A percentile compares a stretch with the other conserved stretches of the same genome.
Conservation (phyloP, 2,113 vertebrate genomes). For the Axis porcinus region DNA sequence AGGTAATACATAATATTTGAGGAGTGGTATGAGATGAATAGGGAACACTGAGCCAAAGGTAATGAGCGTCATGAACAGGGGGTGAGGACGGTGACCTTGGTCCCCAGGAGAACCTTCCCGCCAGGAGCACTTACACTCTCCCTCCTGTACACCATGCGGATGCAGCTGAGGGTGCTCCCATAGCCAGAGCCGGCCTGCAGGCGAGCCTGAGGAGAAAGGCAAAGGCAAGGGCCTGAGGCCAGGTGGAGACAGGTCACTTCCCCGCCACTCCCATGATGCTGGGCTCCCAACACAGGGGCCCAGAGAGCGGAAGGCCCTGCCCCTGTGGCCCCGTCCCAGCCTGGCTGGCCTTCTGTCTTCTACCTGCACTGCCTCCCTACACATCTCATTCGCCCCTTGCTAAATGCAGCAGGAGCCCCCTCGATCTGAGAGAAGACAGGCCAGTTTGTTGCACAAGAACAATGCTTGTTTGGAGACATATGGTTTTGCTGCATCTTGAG, state of each 20-base stretch:
- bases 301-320: background rate
- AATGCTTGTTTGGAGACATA: no score
- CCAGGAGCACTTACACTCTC: slow-evolving; percentile 77
- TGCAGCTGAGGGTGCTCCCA: slow-evolving; percentile 86
- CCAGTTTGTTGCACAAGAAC: background rate
- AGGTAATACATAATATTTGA: background rate
- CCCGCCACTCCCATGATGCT: background rate
- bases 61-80: background rate
- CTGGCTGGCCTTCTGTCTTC: background rate
- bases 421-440: background rate
- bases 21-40: background rate
- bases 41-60: background rate
- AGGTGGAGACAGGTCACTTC: background rate
- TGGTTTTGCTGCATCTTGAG: background rate
- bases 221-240: background rate
- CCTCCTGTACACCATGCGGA: slow-evolving; percentile 89
- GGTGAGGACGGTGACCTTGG: fast-evolving
- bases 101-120: background rate
- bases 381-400: background rate
- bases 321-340: background rate
- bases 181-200: slow-evolving; percentile 93
- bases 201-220: slow-evolving; percentile 84
- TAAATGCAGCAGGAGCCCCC: background rate
- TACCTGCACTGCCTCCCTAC: no score
- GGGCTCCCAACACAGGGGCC: background rate